These are phyloP conservation scores for Amphilophus citrinellus DNA, from an alignment of 2,113 vertebrate genomes.

Conservation along the genomic window DNA sequence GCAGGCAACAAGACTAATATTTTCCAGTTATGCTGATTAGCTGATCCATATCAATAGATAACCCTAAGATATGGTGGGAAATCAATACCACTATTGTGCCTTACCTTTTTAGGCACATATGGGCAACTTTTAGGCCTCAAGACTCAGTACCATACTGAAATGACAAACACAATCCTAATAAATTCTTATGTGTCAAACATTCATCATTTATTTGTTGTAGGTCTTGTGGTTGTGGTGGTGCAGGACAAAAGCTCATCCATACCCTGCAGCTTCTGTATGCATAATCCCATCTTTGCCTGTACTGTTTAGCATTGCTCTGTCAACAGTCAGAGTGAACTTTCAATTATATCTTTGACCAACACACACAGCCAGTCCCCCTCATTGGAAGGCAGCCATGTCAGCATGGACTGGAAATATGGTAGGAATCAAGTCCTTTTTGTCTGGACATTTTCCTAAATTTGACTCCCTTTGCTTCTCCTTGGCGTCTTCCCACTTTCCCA, in stretches of 20 bases:
- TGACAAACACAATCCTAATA: neutral
- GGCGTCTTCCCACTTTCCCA: conserved; percentile 63
- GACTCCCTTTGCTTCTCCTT: conserved; percentile 54
- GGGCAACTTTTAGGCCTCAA: neutral
- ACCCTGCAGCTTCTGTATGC: conserved; percentile 48
- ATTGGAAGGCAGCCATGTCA: conserved; percentile 78
- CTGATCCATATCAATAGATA: neutral
- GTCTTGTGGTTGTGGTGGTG: conserved; percentile 20
- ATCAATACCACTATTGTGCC: neutral
- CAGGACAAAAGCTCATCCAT: conserved; percentile 42
- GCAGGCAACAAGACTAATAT: neutral
- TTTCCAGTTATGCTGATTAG: neutral
- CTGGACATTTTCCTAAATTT: conserved; percentile 86
- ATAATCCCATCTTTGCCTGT: conserved; percentile 49
- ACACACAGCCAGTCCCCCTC: conserved; percentile 46
- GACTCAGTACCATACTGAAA: neutral
- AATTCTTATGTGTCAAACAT: neutral
- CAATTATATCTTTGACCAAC: conserved; percentile 60
- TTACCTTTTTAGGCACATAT: neutral
- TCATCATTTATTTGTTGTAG: neutral
- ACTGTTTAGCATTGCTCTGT: conserved; percentile 46
- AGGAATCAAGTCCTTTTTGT: conserved; percentile 88
- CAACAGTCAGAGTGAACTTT: conserved; percentile 50
- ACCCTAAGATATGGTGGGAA: neutral
- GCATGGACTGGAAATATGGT: conserved; percentile 91